Evolutionary conservation across 1,140 invertebrate genomes (phyloP).

Genomic region (Ruditapes philippinarum): DNA sequence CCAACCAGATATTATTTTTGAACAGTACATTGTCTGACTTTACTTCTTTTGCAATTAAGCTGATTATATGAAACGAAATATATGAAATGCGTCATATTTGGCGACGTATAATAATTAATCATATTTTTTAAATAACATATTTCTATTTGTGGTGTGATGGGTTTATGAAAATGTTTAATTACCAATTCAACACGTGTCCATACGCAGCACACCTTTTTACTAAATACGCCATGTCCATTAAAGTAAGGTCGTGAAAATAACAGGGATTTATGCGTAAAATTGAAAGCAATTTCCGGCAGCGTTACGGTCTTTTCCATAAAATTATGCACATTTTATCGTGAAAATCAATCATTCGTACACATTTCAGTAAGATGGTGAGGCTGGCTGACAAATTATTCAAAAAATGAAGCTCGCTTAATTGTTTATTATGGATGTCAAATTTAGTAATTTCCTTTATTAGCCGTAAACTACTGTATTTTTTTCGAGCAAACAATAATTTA

Average conservation of each 20-base stretch:
- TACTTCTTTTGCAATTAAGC: too few species aligned
- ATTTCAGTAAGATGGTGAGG: not conserved
- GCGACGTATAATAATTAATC: too few species aligned
- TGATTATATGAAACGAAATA: too few species aligned
- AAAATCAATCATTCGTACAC: not conserved
- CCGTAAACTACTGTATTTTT: not conserved
- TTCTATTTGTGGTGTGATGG: too few species aligned
- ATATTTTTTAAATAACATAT: too few species aligned
- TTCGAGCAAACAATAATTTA: too few species aligned
- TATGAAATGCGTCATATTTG: too few species aligned
- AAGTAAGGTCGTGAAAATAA: not conserved
- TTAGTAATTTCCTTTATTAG: not conserved
- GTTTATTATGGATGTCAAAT: not conserved
- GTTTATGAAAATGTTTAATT: too few species aligned
- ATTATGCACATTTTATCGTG: not conserved
- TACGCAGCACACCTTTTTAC: not conserved
- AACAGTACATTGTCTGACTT: too few species aligned
- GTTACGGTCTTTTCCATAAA: not conserved
- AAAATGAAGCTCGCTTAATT: not conserved
- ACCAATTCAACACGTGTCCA: too few species aligned
- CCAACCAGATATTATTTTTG: too few species aligned
- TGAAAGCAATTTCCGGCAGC: not conserved
- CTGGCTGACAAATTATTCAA: not conserved
- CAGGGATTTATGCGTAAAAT: conserved; percentile 19
- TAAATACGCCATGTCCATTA: not conserved